phyloP scores from a whole-genome alignment of 2,888 invertebrate genomes.

The Caprella mutica region DNA sequence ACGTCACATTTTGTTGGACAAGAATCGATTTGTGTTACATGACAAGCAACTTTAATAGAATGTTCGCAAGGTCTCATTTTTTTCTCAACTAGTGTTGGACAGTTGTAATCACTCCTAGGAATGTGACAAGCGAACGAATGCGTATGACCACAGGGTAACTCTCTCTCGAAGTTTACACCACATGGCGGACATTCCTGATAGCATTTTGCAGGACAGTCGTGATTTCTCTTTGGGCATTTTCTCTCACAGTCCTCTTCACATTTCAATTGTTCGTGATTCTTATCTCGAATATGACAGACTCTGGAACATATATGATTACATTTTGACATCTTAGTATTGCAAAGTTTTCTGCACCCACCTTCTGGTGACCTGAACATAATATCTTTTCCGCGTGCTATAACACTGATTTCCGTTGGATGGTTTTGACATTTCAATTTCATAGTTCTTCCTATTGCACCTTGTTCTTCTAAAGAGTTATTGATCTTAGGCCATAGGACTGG shows the following conservation, averaged over 20 bases:
- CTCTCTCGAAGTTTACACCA: constrained; percentile 18
- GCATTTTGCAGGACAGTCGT: constrained; percentile 36
- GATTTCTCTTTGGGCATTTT: constrained; percentile 20
- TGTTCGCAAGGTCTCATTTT: constrained; percentile 37
- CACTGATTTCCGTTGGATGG: constrained; percentile 12
- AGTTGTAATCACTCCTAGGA: constrained; percentile 20
- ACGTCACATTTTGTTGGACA: constrained; percentile 46
- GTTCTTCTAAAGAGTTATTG: background rate
- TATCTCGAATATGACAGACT: constrained; percentile 14
- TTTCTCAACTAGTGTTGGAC: constrained; percentile 31
- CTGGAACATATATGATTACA: constrained; percentile 18
- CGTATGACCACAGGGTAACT: constrained; percentile 1
- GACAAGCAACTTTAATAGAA: constrained; percentile 40
- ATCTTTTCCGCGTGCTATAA: constrained; percentile 10
- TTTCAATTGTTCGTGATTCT: constrained; percentile 38
- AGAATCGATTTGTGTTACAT: constrained; percentile 37
- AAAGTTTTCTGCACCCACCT: constrained; percentile 15
- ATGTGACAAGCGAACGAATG: background rate
- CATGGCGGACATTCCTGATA: constrained; percentile 36
- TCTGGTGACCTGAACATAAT: constrained; percentile 12
- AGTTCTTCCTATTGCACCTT: constrained; percentile 5
- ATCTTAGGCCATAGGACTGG: constrained; percentile 16
- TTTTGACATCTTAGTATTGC: constrained; percentile 9
- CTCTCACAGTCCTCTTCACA: constrained; percentile 39
- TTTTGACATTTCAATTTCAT: constrained; percentile 13